Conservation (phyloP, 2,797 vertebrate species). For the Chromis chromis region DNA sequence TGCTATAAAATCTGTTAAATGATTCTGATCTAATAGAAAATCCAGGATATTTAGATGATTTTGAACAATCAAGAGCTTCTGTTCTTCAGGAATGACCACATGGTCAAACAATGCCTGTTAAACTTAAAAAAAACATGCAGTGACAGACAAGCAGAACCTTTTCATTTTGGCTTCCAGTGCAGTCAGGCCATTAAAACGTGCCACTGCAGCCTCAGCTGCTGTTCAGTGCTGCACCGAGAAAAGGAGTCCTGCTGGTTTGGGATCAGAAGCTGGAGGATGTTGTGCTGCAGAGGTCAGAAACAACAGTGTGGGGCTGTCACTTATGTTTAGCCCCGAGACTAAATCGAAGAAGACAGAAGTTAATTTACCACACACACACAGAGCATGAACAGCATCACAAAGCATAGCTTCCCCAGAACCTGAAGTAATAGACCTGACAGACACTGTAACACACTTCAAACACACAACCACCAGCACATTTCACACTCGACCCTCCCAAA, state of each 20-base stretch:
- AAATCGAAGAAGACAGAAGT: constrained; percentile 63
- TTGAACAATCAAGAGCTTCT: not conserved
- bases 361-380: constrained; percentile 51
- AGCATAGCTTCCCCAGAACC: constrained; percentile 7
- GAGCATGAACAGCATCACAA: constrained; percentile 17
- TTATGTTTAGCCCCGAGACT: constrained; percentile 50
- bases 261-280: constrained; percentile 44
- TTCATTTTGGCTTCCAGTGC: not conserved
- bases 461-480: constrained; percentile 27
- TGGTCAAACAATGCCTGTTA: constrained; percentile 5
- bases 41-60: not conserved
- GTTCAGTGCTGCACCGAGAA: constrained; percentile 30
- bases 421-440: constrained; percentile 41
- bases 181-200: constrained; percentile 10
- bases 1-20: too few species aligned
- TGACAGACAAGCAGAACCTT: constrained; percentile 18
- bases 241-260: constrained; percentile 51
- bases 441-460: constrained; percentile 32
- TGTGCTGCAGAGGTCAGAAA: constrained; percentile 51
- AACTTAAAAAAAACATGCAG: constrained; percentile 14
- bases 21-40: not conserved
- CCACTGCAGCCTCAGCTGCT: constrained; percentile 20
- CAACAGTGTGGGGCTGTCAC: constrained; percentile 48
- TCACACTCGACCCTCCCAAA: constrained; percentile 40
- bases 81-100: not conserved